Base-by-base conservation (phyloP, 2,888 invertebrate species). In the Agrilus biguttatus region DNA sequence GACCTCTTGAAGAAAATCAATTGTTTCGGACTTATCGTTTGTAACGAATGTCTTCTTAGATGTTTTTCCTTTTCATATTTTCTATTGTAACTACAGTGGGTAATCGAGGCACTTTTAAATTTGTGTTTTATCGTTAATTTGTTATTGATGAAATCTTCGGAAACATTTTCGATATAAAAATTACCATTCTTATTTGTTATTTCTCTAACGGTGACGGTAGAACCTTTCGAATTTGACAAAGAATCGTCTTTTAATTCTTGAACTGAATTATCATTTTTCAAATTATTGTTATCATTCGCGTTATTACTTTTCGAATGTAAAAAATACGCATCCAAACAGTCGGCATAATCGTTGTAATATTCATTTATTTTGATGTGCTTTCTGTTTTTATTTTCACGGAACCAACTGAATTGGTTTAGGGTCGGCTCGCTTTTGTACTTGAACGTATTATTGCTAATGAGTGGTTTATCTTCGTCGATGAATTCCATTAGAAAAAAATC, bases 331-430 rank as follows among this genome's bases (percentile, higher is more conserved):
- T 75, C 73, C 39, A 77, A 61, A 51, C 76, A 76, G 51, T 77
- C 75, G 40, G 72, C 74, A 59, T 76, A 74, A 49, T 75, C 78
- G 59, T 77, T 78, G 59, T 77, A 78, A 51, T 77, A 77, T 58
- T 77, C 77, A 28, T 73, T 28, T 35, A 46, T 37, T 39, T 40
- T 67, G 50, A 67, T 53, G 43, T 60, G 59, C 47, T 56, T 59
- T 36, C 59, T 55, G 46, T 58, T 62, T 28, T 28, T 28, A 10
- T 28, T 28, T 28, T 28, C 28, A 10, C 28, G 8, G 5, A 28
- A 28, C 28, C 28, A 28, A 10, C 28, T 10, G 28, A 28, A 10
- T 28, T 28, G 28, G 10, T 28, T 28, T n/a, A 62, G 59, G 45
- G 60, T 60, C 1, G 62, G 58, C 47, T 63, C 63, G 47, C 61